Conservation (phyloP, 2,797 vertebrate species). For the Malurus leucopterus region DNA sequence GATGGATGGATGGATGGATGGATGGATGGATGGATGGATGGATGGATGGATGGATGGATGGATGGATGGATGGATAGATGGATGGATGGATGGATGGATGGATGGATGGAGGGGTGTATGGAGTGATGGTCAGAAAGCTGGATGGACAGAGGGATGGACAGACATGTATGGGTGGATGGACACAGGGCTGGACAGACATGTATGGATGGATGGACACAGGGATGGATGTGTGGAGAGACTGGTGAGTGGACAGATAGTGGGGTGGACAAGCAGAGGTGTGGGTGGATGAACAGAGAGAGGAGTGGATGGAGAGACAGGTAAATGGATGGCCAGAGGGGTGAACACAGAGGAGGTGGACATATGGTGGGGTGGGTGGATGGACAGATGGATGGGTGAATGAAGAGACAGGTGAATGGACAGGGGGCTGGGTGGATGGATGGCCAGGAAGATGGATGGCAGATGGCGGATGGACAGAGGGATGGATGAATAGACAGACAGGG, state of each 20-base stretch:
- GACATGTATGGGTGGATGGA: not conserved
- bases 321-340: not conserved
- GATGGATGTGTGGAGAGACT: not conserved
- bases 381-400: not conserved
- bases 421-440: not conserved
- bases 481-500: not conserved
- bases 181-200: not conserved
- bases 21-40: not conserved
- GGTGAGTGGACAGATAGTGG: not conserved
- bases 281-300: not conserved
- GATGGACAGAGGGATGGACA: not conserved
- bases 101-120: not conserved
- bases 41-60: not conserved
- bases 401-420: not conserved
- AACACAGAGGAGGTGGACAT: too few relatives aligned
- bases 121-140: not conserved
- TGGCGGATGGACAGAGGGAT: not conserved
- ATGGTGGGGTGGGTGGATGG: too few relatives aligned
- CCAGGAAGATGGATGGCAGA: too few relatives aligned
- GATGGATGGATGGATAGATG: not conserved
- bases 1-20: not conserved
- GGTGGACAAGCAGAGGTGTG: not conserved
- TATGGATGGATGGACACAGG: not conserved
- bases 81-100: not conserved
- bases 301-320: too few relatives aligned